Evolutionary conservation across 2,888 invertebrate species (phyloP).

Genomic region (Callosobruchus maculatus): DNA sequence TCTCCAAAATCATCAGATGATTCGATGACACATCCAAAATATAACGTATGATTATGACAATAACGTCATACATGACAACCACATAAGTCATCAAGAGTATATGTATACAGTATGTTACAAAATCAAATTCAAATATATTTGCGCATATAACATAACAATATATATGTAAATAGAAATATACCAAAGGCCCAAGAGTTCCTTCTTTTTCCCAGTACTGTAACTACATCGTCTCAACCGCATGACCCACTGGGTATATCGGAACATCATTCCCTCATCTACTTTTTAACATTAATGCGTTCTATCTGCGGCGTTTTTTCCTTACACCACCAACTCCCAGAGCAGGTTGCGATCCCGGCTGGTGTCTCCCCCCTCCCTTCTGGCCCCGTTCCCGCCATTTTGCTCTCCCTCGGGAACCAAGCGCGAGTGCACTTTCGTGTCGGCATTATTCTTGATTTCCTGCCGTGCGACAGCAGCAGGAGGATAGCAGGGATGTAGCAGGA

Average conservation of each 20-base stretch:
- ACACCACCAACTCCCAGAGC: neutral
- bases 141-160: too few species aligned
- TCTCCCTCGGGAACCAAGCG: conserved; percentile 45
- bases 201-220: neutral
- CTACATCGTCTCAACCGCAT: neutral
- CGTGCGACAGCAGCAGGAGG: conserved; percentile 44
- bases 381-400: conserved; percentile 45
- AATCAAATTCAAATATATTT: too few species aligned
- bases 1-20: too few species aligned
- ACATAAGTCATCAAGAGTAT: too few species aligned
- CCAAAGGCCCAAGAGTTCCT: too few species aligned
- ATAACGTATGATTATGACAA: too few species aligned
- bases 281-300: neutral
- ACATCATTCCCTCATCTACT: neutral
- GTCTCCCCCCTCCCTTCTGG: conserved; percentile 35
- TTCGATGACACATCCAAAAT: too few species aligned
- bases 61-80: too few species aligned
- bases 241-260: neutral
- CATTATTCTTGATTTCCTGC: conserved; percentile 64
- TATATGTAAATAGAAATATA: too few species aligned
- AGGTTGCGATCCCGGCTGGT: neutral
- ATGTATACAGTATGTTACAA: too few species aligned
- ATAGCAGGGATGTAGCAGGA: neutral
- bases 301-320: neutral
- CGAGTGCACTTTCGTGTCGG: conserved; percentile 63